Conservation (phyloP, 2,113 vertebrate genomes). For the Centropus bengalensis region DNA sequence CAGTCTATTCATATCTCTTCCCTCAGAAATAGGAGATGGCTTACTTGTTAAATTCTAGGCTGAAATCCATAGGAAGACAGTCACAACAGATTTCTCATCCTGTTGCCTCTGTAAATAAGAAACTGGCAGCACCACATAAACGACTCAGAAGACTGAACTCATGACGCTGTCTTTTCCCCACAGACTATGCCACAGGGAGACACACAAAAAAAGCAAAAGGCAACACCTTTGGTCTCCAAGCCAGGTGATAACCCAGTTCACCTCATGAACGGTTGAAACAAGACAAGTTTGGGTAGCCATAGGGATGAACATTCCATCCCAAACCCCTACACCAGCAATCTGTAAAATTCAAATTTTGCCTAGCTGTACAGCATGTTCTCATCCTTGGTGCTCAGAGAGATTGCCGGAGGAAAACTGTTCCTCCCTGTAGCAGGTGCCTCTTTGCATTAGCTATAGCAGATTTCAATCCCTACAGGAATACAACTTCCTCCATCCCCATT, state of each 20-base stretch:
- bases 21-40: background rate
- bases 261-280: background rate
- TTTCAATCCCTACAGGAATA: slow-evolving; percentile 25
- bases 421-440: slow-evolving; percentile 39
- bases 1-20: background rate
- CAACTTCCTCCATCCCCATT: background rate
- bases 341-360: background rate
- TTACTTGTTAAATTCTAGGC: background rate
- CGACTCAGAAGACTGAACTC: background rate
- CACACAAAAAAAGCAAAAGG: background rate
- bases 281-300: background rate
- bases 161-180: background rate
- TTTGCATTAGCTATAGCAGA: slow-evolving; percentile 2
- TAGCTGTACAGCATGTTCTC: background rate
- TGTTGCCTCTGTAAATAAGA: slow-evolving; percentile 12
- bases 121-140: background rate
- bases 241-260: background rate
- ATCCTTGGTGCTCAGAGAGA: background rate
- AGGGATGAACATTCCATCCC: background rate
- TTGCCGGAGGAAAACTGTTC: background rate
- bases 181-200: background rate
- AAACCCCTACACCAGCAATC: background rate
- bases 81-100: slow-evolving; percentile 5
- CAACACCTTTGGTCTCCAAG: background rate
- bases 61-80: slow-evolving; percentile 34